A percentile compares a stretch with the other conserved stretches of the same genome.
phyloP scores from a whole-genome alignment of 2,797 vertebrate genomes.

The Dicrostonyx torquatus region DNA sequence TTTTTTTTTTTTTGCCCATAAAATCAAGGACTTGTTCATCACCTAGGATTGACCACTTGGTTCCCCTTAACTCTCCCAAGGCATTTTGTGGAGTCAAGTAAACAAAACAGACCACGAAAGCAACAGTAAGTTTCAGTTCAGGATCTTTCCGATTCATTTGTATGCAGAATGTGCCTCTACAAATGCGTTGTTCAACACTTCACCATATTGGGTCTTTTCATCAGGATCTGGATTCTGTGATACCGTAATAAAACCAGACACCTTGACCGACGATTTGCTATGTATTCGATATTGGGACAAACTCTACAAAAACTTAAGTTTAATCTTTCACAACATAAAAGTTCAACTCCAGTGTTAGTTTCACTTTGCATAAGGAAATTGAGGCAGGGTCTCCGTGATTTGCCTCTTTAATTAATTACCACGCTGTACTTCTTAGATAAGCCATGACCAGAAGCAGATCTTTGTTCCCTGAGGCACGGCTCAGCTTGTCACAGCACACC shows the following conservation, averaged over 20 bases:
- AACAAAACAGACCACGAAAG: constrained; percentile 7
- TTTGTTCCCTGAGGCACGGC: neutral
- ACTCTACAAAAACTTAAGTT: neutral
- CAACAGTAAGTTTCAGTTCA: neutral
- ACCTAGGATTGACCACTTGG: neutral
- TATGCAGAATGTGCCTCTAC: neutral
- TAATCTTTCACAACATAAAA: constrained; percentile 14
- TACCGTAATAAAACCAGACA: neutral
- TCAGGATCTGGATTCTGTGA: neutral
- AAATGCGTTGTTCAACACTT: neutral
- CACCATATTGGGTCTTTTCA: neutral
- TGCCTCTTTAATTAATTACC: neutral
- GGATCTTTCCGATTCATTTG: neutral
- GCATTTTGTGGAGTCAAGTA: neutral
- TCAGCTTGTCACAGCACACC: neutral
- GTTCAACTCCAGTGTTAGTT: neutral
- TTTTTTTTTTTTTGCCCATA: constrained; percentile 1
- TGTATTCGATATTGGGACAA: neutral
- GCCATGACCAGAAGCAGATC: neutral
- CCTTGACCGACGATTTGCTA: neutral
- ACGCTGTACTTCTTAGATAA: neutral
- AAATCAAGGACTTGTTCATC: constrained; percentile 26
- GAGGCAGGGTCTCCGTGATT: neutral
- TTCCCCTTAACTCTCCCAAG: constrained; percentile 49
- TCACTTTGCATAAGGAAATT: neutral